A percentile compares a stretch with the other conserved stretches of the same genome.
phyloP scores from a whole-genome alignment of 2,113 vertebrate genomes.

The Rattus rattus region DNA sequence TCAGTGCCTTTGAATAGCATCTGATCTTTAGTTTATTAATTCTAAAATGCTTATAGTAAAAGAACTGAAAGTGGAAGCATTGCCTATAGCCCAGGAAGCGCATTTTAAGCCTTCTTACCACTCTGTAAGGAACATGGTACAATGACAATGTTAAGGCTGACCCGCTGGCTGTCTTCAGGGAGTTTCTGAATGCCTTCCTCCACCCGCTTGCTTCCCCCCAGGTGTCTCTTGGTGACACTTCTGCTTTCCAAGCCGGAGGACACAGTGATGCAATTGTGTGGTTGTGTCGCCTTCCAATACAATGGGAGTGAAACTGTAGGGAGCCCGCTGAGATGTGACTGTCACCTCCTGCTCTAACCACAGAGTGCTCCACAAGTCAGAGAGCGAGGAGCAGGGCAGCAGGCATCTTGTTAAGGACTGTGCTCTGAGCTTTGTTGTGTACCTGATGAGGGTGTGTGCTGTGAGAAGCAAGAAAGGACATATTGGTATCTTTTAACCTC shows the following conservation, averaged over 20 bases:
- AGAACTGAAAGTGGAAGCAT: not conserved
- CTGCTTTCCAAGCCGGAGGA: slow-evolving; percentile 83
- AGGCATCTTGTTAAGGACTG: not conserved
- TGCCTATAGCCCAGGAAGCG: not conserved
- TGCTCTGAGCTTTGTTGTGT: slow-evolving; percentile 9
- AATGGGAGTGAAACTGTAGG: slow-evolving; percentile 84
- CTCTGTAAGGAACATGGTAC: slow-evolving; percentile 58
- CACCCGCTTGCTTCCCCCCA: slow-evolving; percentile 61
- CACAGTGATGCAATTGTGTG: slow-evolving; percentile 85
- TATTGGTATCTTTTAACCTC: not conserved
- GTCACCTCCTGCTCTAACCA: slow-evolving; percentile 74
- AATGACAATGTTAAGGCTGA: not conserved
- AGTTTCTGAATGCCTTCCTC: slow-evolving; percentile 63
- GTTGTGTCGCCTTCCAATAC: slow-evolving; percentile 83
- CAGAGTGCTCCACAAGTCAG: slow-evolving; percentile 79
- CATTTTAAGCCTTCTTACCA: not conserved
- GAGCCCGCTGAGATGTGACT: slow-evolving; percentile 79
- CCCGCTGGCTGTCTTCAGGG: slow-evolving; percentile 72
- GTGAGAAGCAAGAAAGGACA: slow-evolving; percentile 17
- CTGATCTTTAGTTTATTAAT: not conserved
- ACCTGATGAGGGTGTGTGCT: not conserved
- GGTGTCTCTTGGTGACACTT: slow-evolving; percentile 81
- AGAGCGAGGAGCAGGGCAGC: slow-evolving; percentile 63
- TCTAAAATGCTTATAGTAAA: not conserved
- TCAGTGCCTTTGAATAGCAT: not conserved